Conservation (phyloP, 2,888 invertebrate genomes). For the Euphydryas editha region DNA sequence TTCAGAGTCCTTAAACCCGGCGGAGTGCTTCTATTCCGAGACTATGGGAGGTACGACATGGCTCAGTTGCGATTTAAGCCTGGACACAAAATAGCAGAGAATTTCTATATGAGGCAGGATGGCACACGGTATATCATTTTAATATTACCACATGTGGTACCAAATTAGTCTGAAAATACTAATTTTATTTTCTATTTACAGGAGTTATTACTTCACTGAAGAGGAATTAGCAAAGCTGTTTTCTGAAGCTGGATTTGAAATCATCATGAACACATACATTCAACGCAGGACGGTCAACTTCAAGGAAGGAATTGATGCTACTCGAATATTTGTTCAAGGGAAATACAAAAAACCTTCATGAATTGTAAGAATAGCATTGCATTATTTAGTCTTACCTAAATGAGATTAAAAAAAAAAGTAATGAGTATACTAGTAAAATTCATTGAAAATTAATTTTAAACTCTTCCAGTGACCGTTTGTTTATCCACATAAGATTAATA, state of each 20-base stretch:
- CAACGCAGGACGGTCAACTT: conserved; percentile 95
- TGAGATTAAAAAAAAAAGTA: no score
- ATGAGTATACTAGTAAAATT: no score
- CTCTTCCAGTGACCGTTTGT: no score
- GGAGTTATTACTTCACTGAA: conserved; percentile 91
- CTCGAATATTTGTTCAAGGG: conserved; percentile 96
- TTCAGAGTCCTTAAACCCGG: conserved; percentile 87
- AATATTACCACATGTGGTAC: background rate
- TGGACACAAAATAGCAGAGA: conserved; percentile 95
- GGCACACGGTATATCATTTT: conserved; percentile 90
- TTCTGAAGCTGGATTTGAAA: conserved; percentile 87
- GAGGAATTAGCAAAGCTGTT: conserved; percentile 88
- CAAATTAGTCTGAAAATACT: background rate
- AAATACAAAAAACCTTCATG: conserved; percentile 86
- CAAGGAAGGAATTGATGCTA: conserved; percentile 95
- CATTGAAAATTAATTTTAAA: no score
- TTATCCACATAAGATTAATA: no score
- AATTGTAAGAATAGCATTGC: conserved; percentile 45
- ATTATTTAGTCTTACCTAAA: no score
- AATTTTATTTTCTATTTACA: conserved; percentile 48
- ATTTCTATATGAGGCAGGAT: conserved; percentile 98
- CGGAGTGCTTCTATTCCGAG: conserved; percentile 93
- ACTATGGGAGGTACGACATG: conserved; percentile 98
- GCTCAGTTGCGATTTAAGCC: conserved; percentile 97
- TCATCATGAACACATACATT: conserved; percentile 89